Conservation (phyloP, 2,113 vertebrate species). For the Semnornis frantzii region DNA sequence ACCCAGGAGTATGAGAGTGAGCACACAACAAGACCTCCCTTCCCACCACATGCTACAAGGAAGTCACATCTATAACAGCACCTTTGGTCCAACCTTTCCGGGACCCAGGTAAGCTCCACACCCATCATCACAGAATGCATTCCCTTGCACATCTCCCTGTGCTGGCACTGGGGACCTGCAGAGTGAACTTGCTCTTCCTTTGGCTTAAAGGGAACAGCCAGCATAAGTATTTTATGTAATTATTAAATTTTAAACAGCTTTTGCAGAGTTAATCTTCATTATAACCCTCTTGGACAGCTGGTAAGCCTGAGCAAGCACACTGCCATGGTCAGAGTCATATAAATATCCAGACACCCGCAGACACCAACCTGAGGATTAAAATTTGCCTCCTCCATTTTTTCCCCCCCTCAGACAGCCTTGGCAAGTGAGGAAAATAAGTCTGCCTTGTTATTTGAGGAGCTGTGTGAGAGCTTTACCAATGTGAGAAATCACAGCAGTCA, state of each 20-base stretch:
- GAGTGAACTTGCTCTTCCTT: background rate
- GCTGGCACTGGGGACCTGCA: background rate
- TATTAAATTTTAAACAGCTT: conserved; percentile 37
- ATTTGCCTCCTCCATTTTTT: background rate
- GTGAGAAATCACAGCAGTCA: background rate
- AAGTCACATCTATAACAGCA: background rate
- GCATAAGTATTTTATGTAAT: conserved; percentile 19
- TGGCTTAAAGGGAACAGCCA: background rate
- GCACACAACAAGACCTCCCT: background rate
- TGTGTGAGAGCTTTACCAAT: background rate
- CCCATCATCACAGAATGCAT: accelerated
- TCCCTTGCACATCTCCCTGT: accelerated
- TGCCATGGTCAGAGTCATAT: background rate
- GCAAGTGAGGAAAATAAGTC: accelerated
- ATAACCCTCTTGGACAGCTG: conserved; percentile 20
- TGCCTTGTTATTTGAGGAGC: background rate
- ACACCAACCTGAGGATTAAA: conserved; percentile 22
- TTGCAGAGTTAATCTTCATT: conserved; percentile 39
- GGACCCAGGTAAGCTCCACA: background rate
- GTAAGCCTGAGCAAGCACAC: conserved; percentile 16
- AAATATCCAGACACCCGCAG: conserved; percentile 23
- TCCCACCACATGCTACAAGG: background rate
- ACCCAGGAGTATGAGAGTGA: background rate
- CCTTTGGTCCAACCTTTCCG: accelerated
- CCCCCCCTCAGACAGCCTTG: background rate